A percentile compares a stretch with the other conserved stretches of the same genome.
phyloP scores from a whole-genome alignment of 2,113 vertebrate species.

The Menidia beryllina region DNA sequence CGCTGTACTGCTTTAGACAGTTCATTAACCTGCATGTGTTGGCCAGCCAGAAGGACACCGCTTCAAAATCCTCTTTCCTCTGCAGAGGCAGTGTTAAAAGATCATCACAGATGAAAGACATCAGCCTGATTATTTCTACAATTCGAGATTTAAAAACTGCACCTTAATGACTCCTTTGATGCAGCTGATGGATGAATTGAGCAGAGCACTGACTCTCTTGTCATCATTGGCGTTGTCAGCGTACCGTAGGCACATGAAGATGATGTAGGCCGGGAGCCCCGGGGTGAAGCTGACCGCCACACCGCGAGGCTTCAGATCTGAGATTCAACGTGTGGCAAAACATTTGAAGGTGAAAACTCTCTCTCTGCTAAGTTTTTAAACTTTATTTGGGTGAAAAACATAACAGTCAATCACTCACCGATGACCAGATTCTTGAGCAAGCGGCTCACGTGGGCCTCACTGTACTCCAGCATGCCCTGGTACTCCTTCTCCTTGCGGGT shows the following conservation, averaged over 20 bases:
- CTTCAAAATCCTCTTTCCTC: conserved; percentile 93
- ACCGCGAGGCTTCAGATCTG: conserved; percentile 93
- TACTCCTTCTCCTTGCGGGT: conserved; percentile 94
- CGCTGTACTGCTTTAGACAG: conserved; percentile 97
- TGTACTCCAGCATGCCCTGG: conserved; percentile 96
- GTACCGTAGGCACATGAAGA: conserved; percentile 97
- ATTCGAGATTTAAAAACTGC: neutral
- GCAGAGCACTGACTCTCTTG: conserved; percentile 88
- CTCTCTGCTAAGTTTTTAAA: neutral
- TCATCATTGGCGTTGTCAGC: conserved; percentile 94
- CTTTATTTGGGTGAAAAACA: neutral
- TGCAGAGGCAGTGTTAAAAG: conserved; percentile 65
- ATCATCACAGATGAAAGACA: neutral
- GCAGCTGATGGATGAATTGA: conserved; percentile 93
- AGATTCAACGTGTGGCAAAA: conserved; percentile 1
- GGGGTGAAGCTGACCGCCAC: conserved; percentile 92
- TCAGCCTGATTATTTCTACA: neutral
- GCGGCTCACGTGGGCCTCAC: conserved; percentile 89
- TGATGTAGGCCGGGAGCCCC: conserved; percentile 93
- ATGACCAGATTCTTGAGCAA: conserved; percentile 92
- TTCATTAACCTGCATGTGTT: conserved; percentile 93
- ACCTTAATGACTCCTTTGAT: conserved; percentile 97
- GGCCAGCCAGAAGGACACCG: conserved; percentile 95
- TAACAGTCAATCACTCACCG: conserved; percentile 74
- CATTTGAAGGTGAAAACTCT: neutral